A percentile compares a stretch with the other conserved stretches of the same genome.
These are phyloP conservation scores for Tolypeutes matacus DNA, from an alignment of 2,797 vertebrate genomes.

Conservation along the genomic window DNA sequence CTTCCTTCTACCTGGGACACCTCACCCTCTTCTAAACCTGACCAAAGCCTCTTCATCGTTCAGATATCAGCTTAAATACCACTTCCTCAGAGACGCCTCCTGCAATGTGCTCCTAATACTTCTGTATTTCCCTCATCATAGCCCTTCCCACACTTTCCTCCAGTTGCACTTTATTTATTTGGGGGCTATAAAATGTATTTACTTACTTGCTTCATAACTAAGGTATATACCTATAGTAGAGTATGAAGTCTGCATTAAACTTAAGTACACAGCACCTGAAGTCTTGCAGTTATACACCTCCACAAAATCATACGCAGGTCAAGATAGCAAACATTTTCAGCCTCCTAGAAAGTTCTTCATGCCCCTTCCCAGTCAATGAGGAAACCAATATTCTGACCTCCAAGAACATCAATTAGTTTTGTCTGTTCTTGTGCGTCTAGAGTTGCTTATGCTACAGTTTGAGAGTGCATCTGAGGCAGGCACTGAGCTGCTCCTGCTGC, in stretches of 20 bases:
- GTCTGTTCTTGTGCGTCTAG: not conserved
- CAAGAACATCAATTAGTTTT: not conserved
- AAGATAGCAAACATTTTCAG: not conserved
- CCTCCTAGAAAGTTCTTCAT: not conserved
- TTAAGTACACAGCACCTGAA: not conserved
- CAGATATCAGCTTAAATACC: not conserved
- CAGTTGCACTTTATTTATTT: conserved; percentile 7
- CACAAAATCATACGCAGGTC: not conserved
- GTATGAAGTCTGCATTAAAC: not conserved
- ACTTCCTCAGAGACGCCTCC: not conserved
- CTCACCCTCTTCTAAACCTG: not conserved
- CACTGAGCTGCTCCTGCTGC: not conserved
- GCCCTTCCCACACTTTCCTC: not conserved
- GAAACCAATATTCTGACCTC: not conserved
- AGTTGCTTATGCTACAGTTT: not conserved
- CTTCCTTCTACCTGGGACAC: not conserved
- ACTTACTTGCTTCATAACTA: not conserved
- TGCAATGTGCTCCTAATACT: not conserved
- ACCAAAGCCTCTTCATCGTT: not conserved
- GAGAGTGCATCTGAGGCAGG: not conserved
- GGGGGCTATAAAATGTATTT: not conserved
- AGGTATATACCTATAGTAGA: not conserved
- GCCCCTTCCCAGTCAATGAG: not conserved
- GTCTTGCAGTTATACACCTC: not conserved
- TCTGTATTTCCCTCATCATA: not conserved